phyloP scores from a whole-genome alignment of 2,113 vertebrate genomes.

The Raja brachyura region DNA sequence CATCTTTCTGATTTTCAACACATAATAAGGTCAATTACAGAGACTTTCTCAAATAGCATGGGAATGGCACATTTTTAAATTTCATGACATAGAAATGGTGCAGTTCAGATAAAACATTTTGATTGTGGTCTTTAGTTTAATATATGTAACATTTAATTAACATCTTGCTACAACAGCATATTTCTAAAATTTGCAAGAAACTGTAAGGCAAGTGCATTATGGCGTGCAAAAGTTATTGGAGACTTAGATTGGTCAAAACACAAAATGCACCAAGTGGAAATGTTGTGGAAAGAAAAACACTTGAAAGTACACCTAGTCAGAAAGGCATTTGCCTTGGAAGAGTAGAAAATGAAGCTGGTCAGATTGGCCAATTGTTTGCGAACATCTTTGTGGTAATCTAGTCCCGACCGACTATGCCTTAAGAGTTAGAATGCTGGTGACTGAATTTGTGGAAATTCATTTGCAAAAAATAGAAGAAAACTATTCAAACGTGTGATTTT shows the following conservation, averaged over 20 bases:
- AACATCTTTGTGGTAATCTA: background rate
- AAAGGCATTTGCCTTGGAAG: background rate
- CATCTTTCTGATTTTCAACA: background rate
- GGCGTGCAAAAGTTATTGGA: background rate
- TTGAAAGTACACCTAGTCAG: background rate
- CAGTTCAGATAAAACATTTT: background rate
- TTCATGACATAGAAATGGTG: background rate
- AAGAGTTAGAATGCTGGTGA: background rate
- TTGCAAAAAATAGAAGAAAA: background rate
- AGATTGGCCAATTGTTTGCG: background rate
- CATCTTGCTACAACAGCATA: background rate
- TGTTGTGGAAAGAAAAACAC: background rate
- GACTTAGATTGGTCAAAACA: background rate
- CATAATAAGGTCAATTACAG: background rate
- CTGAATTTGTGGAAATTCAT: background rate
- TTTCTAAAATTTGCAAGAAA: background rate
- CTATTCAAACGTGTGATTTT: background rate
- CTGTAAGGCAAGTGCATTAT: background rate
- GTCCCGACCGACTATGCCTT: background rate
- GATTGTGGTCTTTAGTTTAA: background rate
- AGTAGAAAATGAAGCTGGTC: background rate
- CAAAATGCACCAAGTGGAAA: background rate
- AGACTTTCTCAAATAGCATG: background rate
- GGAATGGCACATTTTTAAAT: background rate
- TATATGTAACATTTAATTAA: background rate